Base-by-base conservation (phyloP, 2,888 invertebrate species). In the Agrenia bidenticulata region DNA sequence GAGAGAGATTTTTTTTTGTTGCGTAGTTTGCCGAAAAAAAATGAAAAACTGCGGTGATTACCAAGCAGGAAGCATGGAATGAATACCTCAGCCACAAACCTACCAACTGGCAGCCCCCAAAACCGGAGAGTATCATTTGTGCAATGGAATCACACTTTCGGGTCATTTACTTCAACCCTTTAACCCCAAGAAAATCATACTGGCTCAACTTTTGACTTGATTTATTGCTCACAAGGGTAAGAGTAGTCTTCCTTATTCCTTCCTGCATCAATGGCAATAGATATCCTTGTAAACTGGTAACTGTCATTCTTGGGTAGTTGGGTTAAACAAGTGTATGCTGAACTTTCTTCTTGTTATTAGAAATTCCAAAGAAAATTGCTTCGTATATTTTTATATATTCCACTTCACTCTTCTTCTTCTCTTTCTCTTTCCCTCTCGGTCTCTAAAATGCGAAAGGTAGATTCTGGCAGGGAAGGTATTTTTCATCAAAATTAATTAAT, bases 161-260 rank as follows among this genome's bases (percentile, higher is more conserved):
- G 57, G 57, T 57, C 57, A 57, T 57, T 57, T 57, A 57, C 57
- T 57, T 57, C 57, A 57, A 32, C 57, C 57, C 57, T 37, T 57
- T 57, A 57, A 57, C 57, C 41, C 41, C 19, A 57, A 57, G 41
- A 57, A 39, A 57, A 57, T 57, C 57, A 57, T 57, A n/a, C 57
- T 17, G 41, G 57, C 57, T 57, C 57, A 57, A 57, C 41, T 55
- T 51, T 27, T 55, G 55, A 55, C 55, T 57, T 57, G 57, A 57
- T 57, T 57, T 57, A 57, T 41, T 37, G 21, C 23, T 17, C 45
- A 5, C n/a, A 45, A 5, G 5, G 5, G 9, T 15, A 17, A n/a
- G n/a, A 5, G 9, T 15, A 11, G n/a, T 45, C 45, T 45, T n/a
- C 19, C 19, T 45, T 45, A 45, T 32, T 32, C 32, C 32, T 32